Conservation (phyloP, 2,888 invertebrate species). For the Machimus rusticus region DNA sequence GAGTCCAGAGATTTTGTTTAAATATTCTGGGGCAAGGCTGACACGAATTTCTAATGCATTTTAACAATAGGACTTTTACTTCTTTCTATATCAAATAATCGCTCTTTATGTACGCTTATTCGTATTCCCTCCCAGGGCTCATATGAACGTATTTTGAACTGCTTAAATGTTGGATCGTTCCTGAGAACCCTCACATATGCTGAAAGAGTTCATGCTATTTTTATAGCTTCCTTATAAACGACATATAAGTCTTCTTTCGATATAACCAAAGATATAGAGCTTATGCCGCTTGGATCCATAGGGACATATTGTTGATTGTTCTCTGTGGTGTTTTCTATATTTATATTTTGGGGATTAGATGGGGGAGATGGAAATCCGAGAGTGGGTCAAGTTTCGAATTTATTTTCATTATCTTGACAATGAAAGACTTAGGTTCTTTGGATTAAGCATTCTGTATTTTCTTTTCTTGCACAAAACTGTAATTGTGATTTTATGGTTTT, state of each 20-base stretch:
- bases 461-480: background rate
- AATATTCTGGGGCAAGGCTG: background rate
- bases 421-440: background rate
- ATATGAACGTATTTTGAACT: background rate
- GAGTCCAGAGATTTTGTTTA: background rate
- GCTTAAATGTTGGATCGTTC: background rate
- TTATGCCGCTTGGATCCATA: background rate
- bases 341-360: background rate
- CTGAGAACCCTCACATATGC: background rate
- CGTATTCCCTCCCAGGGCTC: background rate
- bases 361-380: background rate
- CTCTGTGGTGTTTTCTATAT: background rate
- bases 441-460: background rate
- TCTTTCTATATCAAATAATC: background rate
- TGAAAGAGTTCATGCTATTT: background rate
- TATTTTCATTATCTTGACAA: background rate
- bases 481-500: background rate
- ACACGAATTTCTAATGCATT: background rate
- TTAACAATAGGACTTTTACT: background rate
- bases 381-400: background rate
- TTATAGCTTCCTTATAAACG: background rate
- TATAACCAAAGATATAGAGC: background rate
- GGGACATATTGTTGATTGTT: background rate
- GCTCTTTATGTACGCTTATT: background rate
- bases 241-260: background rate